Conservation (phyloP, 1,140 invertebrate genomes). For the Cydia pomonella region DNA sequence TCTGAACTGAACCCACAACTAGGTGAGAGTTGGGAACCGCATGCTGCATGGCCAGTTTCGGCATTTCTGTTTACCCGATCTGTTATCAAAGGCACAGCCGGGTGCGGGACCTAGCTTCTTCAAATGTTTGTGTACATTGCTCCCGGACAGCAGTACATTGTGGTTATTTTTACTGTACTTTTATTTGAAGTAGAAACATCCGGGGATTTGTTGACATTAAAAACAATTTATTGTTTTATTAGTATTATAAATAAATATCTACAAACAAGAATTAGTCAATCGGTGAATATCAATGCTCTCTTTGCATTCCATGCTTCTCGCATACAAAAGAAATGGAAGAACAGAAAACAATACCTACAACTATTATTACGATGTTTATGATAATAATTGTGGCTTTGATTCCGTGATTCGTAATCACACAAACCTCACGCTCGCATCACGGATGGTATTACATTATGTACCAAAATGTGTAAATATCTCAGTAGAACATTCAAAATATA, state of each 20-base stretch:
- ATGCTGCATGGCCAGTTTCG: neutral
- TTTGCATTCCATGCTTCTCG: neutral
- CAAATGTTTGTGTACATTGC: slow-evolving; percentile 7
- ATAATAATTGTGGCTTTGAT: no score
- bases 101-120: neutral
- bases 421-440: no score
- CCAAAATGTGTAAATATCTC: no score
- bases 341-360: no score
- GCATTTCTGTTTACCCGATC: slow-evolving; percentile 1
- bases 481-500: no score
- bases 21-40: neutral
- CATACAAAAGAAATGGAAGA: no score
- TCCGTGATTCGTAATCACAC: no score
- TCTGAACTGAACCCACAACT: neutral
- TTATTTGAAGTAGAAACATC: neutral
- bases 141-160: neutral
- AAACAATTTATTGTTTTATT: neutral
- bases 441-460: no score
- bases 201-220: slow-evolving; percentile 2
- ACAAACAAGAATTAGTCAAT: neutral
- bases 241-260: neutral
- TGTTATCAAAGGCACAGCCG: neutral
- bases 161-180: slow-evolving; percentile 1
- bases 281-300: neutral
- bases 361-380: no score